phyloP scores from a whole-genome alignment of 2,888 invertebrate genomes.

The Athetis lepigone region DNA sequence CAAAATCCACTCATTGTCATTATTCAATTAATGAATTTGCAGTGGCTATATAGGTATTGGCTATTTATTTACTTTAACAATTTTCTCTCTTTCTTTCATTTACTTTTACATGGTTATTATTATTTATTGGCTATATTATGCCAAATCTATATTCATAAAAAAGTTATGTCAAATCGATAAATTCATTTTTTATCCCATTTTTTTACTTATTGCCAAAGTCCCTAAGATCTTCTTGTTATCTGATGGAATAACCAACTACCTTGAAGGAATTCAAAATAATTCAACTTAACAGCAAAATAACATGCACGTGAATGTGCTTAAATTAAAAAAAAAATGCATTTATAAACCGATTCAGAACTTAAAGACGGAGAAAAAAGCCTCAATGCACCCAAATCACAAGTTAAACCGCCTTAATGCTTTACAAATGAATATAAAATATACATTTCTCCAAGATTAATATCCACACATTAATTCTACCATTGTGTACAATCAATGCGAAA shows the following conservation, averaged over 20 bases:
- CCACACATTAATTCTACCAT: conserved; percentile 72
- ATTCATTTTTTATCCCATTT: too few relatives aligned
- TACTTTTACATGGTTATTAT: too few relatives aligned
- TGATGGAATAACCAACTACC: neutral
- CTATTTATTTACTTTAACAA: too few relatives aligned
- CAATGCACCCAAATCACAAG: conserved; percentile 52
- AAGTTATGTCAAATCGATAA: neutral
- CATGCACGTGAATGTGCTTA: conserved; percentile 12
- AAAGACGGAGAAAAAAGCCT: conserved; percentile 22
- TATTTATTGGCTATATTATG: too few relatives aligned
- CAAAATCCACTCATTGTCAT: too few relatives aligned
- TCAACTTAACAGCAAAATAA: neutral
- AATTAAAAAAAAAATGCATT: neutral
- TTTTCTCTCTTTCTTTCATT: too few relatives aligned
- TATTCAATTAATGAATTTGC: too few relatives aligned
- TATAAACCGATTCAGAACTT: conserved; percentile 22
- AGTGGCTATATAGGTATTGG: too few relatives aligned
- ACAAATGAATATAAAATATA: conserved; percentile 59
- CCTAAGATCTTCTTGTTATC: neutral
- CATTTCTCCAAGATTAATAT: conserved; percentile 65
- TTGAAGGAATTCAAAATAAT: neutral
- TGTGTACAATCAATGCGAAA: conserved; percentile 80
- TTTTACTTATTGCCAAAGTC: too few relatives aligned
- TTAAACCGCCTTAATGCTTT: conserved; percentile 50
- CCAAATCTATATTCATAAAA: too few relatives aligned